Conservation (phyloP, 2,113 vertebrate genomes). For the Lichenostomus cassidix region DNA sequence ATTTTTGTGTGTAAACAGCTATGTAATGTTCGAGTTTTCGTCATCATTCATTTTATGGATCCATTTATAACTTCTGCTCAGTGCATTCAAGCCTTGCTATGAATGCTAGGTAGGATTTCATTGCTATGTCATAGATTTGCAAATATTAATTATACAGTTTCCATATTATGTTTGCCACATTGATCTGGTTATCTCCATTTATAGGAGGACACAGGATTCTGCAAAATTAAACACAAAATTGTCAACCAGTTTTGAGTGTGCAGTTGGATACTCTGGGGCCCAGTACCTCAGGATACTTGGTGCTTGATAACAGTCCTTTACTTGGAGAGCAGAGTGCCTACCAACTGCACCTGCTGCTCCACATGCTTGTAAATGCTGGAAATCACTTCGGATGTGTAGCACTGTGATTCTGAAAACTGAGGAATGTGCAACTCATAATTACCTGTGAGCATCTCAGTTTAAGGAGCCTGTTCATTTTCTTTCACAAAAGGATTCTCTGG, state of each 20-base stretch:
- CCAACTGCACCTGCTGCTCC: background rate
- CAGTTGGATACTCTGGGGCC: background rate
- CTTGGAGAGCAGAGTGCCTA: background rate
- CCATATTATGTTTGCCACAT: background rate
- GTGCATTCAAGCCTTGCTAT: background rate
- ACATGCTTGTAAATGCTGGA: background rate
- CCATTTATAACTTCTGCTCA: background rate
- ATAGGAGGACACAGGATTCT: background rate
- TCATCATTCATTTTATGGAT: background rate
- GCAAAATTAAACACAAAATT: background rate
- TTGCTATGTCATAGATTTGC: background rate
- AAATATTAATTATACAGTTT: background rate
- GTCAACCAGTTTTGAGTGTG: background rate
- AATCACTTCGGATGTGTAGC: background rate
- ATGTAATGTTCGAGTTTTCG: background rate
- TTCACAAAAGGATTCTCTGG: background rate
- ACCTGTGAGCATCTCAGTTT: background rate
- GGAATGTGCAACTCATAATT: background rate
- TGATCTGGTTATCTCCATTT: background rate
- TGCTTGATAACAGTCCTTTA: background rate
- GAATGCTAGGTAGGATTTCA: background rate
- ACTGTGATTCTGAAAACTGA: background rate
- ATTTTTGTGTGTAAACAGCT: background rate
- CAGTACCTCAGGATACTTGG: background rate
- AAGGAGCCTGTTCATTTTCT: background rate